Evolutionary conservation across 2,888 invertebrate species (phyloP).

Genomic region (Pogonocherus hispidulus): DNA sequence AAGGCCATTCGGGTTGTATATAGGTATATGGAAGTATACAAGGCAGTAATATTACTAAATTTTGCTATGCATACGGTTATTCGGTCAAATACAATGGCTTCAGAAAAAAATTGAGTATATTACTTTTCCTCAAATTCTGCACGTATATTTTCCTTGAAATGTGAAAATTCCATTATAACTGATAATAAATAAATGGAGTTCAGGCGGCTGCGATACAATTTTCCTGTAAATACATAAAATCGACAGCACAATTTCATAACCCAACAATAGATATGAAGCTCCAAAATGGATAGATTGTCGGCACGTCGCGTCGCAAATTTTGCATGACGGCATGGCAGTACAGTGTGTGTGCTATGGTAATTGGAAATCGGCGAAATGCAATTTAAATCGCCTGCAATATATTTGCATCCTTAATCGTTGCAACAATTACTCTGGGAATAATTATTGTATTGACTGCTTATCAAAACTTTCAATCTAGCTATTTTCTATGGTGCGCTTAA

Average conservation of each 20-base stretch:
- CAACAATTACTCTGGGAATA: constrained; percentile 15
- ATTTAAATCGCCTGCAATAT: constrained; percentile 14
- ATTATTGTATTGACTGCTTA: constrained; percentile 30
- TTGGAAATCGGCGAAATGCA: constrained; percentile 6
- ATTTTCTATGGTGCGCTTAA: constrained; percentile 12
- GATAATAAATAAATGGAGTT: constrained; percentile 10
- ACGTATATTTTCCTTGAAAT: constrained; percentile 7
- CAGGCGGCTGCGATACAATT: not conserved
- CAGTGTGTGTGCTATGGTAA: not conserved
- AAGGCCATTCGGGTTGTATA: too few species aligned
- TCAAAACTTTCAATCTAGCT: constrained; percentile 20
- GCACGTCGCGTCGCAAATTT: not conserved
- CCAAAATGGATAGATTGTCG: not conserved
- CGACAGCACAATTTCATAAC: not conserved
- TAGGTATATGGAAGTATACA: not conserved
- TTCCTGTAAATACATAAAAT: constrained; percentile 11
- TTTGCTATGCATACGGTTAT: not conserved
- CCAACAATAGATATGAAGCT: not conserved
- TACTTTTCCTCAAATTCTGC: not conserved
- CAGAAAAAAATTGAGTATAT: not conserved
- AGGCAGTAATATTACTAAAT: not conserved
- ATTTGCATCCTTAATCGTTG: constrained; percentile 24
- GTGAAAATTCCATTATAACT: not conserved
- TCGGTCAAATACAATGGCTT: not conserved
- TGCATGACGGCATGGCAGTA: not conserved